A percentile compares a stretch with the other conserved stretches of the same genome.
These are phyloP conservation scores for Tethya wilhelma DNA, from an alignment of 37 sponge, comb jelly and placozoan genomes.

Conservation along the genomic window DNA sequence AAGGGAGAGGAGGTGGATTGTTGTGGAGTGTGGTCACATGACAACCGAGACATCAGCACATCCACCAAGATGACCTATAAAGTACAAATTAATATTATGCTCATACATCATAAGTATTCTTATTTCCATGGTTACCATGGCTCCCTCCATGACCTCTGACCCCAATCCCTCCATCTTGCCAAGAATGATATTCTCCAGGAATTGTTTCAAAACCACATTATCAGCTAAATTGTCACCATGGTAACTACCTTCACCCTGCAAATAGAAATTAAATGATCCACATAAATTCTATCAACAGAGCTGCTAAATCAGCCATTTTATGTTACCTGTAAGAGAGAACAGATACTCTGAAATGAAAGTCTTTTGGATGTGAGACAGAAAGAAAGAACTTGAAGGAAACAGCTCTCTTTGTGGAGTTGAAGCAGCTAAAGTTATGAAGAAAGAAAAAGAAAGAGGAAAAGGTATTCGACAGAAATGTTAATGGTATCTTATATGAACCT, in stretches of 20 bases:
- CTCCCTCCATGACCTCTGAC: neutral
- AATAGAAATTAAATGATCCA: too few species aligned
- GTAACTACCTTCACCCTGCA: too few species aligned
- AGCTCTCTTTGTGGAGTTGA: neutral
- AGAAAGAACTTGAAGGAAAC: slow-evolving; percentile 24
- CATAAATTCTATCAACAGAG: neutral
- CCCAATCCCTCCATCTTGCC: neutral
- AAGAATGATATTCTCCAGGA: slow-evolving; percentile 29
- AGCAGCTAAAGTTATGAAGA: neutral
- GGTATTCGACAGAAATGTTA: neutral
- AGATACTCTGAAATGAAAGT: slow-evolving; percentile 12
- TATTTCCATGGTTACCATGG: slow-evolving; percentile 1
- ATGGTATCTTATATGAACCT: slow-evolving; percentile 34
- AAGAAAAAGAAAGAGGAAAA: neutral
- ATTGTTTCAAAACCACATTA: slow-evolving; percentile 24
- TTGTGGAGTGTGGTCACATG: neutral
- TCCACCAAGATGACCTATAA: slow-evolving; percentile 25
- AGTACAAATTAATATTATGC: neutral
- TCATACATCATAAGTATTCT: neutral
- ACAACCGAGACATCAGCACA: slow-evolving; percentile 18
- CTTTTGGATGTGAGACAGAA: neutral
- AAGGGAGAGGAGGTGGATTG: slow-evolving; percentile 33
- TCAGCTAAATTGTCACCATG: slow-evolving; percentile 1
- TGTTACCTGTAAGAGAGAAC: slow-evolving; percentile 11
- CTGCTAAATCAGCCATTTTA: neutral